A percentile compares a stretch with the other conserved stretches of the same genome.
Conservation (phyloP, 1,140 invertebrate species). For the Anoplolepis gracilipes region DNA sequence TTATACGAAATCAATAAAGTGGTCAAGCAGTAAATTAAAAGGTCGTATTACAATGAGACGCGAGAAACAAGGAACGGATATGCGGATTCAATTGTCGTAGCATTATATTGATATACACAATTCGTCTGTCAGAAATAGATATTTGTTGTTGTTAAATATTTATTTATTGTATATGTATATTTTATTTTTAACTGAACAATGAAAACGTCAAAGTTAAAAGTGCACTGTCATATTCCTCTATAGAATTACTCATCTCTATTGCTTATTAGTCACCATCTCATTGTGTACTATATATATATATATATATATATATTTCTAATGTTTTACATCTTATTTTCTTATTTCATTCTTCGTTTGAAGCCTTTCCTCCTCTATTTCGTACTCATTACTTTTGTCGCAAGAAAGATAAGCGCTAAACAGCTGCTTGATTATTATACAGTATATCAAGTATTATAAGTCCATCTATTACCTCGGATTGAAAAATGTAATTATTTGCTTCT, state of each 20-base stretch:
- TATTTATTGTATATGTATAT: not conserved
- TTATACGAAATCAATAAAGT: constrained; percentile 40
- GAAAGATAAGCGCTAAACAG: not conserved
- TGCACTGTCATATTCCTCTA: not conserved
- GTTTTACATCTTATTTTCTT: not conserved
- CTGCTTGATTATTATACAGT: not conserved
- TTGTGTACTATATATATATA: too few relatives aligned
- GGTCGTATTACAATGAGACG: not conserved
- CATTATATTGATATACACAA: not conserved
- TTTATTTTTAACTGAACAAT: constrained; percentile 22
- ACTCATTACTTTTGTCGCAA: not conserved
- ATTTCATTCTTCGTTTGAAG: not conserved
- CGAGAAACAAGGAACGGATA: not conserved
- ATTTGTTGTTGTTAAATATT: constrained; percentile 18
- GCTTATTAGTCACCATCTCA: not conserved
- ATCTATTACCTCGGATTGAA: not conserved
- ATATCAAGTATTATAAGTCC: not conserved
- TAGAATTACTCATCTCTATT: not conserved
- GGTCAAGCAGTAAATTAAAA: not conserved
- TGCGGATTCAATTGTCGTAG: not conserved
- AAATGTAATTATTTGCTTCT: not conserved
- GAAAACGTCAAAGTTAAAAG: not conserved
- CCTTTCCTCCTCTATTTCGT: not conserved
- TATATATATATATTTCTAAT: not conserved
- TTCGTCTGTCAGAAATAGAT: not conserved